These are phyloP conservation scores for Macropis europaea DNA, from an alignment of 2,888 invertebrate species.

Conservation along the genomic window DNA sequence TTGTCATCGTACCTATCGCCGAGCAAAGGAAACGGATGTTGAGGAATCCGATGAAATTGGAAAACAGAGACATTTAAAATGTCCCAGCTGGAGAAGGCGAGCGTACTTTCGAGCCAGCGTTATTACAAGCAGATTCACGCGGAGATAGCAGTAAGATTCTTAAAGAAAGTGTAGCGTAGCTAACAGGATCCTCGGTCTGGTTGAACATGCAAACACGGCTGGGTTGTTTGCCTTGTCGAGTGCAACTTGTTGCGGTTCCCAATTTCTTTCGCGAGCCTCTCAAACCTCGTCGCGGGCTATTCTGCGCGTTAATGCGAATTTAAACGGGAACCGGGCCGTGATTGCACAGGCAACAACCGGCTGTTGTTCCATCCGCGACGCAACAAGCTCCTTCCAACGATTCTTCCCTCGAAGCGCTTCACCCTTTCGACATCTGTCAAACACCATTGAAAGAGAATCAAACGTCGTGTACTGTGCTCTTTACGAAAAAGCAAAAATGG, in stretches of 20 bases:
- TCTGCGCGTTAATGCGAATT: slow-evolving; percentile 32
- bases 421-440: too few relatives aligned
- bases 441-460: too few relatives aligned
- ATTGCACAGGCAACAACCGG: background rate
- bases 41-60: too few relatives aligned
- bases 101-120: too few relatives aligned
- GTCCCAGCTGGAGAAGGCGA: too few relatives aligned
- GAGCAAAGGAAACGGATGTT: too few relatives aligned
- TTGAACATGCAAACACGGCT: slow-evolving; percentile 46
- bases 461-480: too few relatives aligned
- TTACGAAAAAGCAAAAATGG: too few relatives aligned
- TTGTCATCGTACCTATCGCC: too few relatives aligned
- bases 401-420: background rate
- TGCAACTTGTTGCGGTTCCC: slow-evolving; percentile 52
- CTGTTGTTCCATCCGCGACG: too few relatives aligned
- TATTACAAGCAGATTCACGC: background rate
- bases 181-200: slow-evolving; percentile 28
- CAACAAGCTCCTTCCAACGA: too few relatives aligned
- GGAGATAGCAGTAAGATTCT: slow-evolving; percentile 11
- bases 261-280: slow-evolving; percentile 48
- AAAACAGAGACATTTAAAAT: too few relatives aligned
- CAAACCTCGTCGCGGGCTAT: slow-evolving; percentile 29
- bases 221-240: slow-evolving; percentile 41
- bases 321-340: slow-evolving; percentile 9
- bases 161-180: slow-evolving; percentile 14